A percentile compares a stretch with the other conserved stretches of the same genome.
Evolutionary conservation across 2,888 invertebrate genomes (phyloP).

Genomic region (Malachius bipustulatus): DNA sequence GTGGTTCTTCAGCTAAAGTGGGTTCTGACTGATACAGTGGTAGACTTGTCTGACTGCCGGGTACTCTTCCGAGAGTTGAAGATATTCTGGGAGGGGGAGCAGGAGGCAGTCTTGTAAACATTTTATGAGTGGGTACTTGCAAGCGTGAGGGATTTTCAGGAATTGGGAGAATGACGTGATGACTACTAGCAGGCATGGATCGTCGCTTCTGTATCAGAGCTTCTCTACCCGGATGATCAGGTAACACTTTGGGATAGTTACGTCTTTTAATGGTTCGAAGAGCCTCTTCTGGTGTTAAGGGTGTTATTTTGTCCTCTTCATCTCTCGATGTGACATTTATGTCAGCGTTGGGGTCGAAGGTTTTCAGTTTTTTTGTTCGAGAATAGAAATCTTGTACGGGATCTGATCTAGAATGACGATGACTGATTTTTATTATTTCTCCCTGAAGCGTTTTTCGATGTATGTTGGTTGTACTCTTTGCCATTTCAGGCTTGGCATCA

Average conservation of each 20-base stretch:
- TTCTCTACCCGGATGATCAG: constrained; percentile 50
- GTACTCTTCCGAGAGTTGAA: constrained; percentile 51
- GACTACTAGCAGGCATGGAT: constrained; percentile 48
- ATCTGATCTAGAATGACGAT: constrained; percentile 56
- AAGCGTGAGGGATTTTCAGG: constrained; percentile 23
- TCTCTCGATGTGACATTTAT: constrained; percentile 68
- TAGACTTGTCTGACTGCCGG: constrained; percentile 16
- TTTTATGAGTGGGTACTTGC: constrained; percentile 12
- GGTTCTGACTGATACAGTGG: constrained; percentile 39
- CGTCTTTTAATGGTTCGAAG: constrained; percentile 59
- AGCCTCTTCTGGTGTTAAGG: constrained; percentile 56
- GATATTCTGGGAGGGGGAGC: constrained; percentile 65
- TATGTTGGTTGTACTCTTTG: constrained; percentile 30
- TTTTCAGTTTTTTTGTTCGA: constrained; percentile 28
- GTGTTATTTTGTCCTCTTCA: constrained; percentile 37
- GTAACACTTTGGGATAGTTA: constrained; percentile 76
- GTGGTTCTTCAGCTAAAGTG: constrained; percentile 39
- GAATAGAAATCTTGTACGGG: constrained; percentile 47
- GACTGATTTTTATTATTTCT: constrained; percentile 42
- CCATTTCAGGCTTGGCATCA: constrained; percentile 21
- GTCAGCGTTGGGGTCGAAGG: constrained; percentile 40
- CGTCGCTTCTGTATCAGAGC: constrained; percentile 41
- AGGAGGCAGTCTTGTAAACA: constrained; percentile 43
- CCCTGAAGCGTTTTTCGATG: constrained; percentile 27
- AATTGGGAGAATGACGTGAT: constrained; percentile 29